Percentiles rank a stretch among this genome's conserved stretches.
These are phyloP conservation scores for Halcyon senegalensis DNA, from an alignment of 2,113 vertebrate genomes.

Conservation along the genomic window DNA sequence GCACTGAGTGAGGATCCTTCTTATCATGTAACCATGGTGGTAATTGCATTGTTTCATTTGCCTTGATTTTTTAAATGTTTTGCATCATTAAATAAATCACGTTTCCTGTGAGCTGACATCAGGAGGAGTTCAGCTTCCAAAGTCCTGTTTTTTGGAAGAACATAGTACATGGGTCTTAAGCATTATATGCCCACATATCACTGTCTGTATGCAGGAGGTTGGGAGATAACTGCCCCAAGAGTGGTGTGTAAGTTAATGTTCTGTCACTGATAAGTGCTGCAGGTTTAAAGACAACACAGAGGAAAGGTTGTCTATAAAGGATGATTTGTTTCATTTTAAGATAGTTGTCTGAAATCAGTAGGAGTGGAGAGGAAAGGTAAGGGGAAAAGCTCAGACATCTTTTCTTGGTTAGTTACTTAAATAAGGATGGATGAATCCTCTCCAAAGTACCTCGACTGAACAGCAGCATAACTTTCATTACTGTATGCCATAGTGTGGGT, in stretches of 20 bases:
- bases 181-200: background rate
- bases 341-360: background rate
- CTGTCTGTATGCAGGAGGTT: background rate
- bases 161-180: background rate
- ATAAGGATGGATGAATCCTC: background rate
- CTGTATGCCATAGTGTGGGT: background rate
- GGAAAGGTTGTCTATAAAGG: background rate
- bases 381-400: background rate
- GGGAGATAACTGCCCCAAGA: background rate
- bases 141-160: background rate
- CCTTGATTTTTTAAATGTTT: background rate
- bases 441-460: background rate
- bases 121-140: background rate
- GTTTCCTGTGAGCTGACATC: background rate
- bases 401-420: background rate
- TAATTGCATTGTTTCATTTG: slow-evolving; percentile 20
- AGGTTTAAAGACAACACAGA: background rate
- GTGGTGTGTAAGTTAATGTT: background rate
- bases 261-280: background rate
- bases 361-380: background rate
- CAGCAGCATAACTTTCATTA: background rate
- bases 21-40: background rate
- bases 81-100: background rate
- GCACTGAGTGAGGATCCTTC: background rate
- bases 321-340: background rate